Evolutionary conservation across 2,888 invertebrate species (phyloP), one percentile per base, ranked within the genome.

Genomic region (Apomyelois bistriatella): DNA sequence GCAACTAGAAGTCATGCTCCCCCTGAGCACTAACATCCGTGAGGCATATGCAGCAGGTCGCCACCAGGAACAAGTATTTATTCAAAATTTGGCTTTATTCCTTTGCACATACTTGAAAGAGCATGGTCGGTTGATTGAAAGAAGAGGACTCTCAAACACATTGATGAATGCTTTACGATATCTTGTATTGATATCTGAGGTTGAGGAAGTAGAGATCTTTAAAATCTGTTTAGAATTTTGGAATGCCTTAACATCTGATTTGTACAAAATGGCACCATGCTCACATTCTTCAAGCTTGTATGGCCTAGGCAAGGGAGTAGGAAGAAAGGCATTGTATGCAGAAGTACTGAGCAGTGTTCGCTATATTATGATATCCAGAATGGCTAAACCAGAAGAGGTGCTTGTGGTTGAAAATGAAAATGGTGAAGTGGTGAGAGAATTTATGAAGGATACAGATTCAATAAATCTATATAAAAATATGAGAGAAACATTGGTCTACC

Each of bases 301-400:
- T 48, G 74, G 77, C 49, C 66, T 86, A 47, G 83, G 88, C 0
- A 88, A 85, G 61, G 90, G 75, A 70, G 85, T 76, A 61, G 92
- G 93, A 13, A 91, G 96, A 51, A 92, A 95, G 69, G 92, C 93
- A 57, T 92, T 96, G 65, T 97, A 97, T 79, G 93, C 94, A 55
- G 94, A 95, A 71, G 95, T 97, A 48, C 86, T 97, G 54, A 95
- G 96, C 58, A 95, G 96, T 89, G 95, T 99, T 38, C 93, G 99
- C 41, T 96, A 96, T 74, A 98, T 98, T 46, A 99, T 99, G 98
- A 99, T 99, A 74, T 98, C 98, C 56, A 94, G 99, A 69, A 99
- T 99, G 99, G 99, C 99, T 13, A 99, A 99, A 82, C 99, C 99
- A 0, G 99, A 99, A 86, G 99, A 99, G 90, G 99, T 99, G 35